phyloP scores from a whole-genome alignment of 2,797 vertebrate genomes.

The Spinibarbus caldwelli region DNA sequence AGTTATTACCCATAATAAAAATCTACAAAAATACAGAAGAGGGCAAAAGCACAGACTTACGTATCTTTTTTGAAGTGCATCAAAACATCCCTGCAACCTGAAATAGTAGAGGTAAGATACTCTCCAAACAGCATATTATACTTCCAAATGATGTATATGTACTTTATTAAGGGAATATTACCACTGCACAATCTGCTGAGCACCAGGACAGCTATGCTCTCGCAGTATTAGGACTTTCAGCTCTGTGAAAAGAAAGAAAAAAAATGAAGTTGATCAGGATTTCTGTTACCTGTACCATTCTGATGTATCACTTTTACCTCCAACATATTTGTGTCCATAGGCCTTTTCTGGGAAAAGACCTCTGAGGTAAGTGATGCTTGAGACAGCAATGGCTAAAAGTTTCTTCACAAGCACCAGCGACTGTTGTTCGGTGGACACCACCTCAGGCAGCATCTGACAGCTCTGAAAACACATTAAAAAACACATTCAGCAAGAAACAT shows the following conservation, averaged over 20 bases:
- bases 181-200: slow-evolving; percentile 85
- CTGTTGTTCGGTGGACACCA: slow-evolving; percentile 80
- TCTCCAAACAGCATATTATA: not conserved
- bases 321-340: slow-evolving; percentile 85
- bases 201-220: slow-evolving; percentile 87
- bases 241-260: slow-evolving; percentile 74
- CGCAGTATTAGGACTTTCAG: slow-evolving; percentile 91
- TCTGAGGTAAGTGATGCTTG: slow-evolving; percentile 91
- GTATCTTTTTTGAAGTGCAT: slow-evolving; percentile 94
- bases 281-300: not conserved
- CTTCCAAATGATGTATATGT: not conserved
- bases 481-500: not conserved
- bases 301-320: slow-evolving; percentile 75
- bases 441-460: slow-evolving; percentile 77
- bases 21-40: not conserved
- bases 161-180: slow-evolving; percentile 10
- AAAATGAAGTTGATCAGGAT: not conserved
- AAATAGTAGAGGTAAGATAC: slow-evolving; percentile 17
- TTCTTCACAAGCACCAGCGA: slow-evolving; percentile 87
- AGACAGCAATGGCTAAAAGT: slow-evolving; percentile 88
- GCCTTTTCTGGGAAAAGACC: slow-evolving; percentile 92
- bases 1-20: not conserved
- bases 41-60: slow-evolving; percentile 79
- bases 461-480: slow-evolving; percentile 68
- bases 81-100: slow-evolving; percentile 96